These are phyloP conservation scores for Chrysaora quinquecirrha DNA, from an alignment of 30 jellyfish, hydroid and myxozoan genomes.

Conservation along the genomic window DNA sequence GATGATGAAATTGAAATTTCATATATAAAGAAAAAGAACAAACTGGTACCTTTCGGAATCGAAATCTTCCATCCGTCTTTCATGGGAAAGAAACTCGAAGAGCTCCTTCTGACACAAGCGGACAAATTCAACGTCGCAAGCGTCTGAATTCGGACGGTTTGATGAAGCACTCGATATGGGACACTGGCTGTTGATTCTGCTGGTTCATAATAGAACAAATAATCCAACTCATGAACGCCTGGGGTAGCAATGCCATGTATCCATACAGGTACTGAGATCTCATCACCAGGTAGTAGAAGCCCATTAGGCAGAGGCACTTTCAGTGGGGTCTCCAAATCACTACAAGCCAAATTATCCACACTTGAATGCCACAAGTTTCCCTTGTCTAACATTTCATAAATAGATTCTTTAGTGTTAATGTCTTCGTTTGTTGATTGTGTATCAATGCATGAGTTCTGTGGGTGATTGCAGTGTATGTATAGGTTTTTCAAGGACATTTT, in stretches of 20 bases:
- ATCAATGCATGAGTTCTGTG: conserved; percentile 67
- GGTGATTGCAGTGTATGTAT: conserved; percentile 73
- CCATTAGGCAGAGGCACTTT: conserved; percentile 72
- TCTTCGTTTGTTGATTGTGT: conserved; percentile 26
- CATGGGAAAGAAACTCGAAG: conserved; percentile 17
- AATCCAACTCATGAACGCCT: conserved; percentile 93
- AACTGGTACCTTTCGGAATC: conserved; percentile 10
- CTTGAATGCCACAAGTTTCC: conserved; percentile 34
- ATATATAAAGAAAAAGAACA: neutral
- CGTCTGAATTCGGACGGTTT: conserved; percentile 86
- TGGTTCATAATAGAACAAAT: conserved; percentile 89
- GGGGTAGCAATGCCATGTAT: conserved; percentile 75
- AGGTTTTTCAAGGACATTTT: conserved; percentile 63
- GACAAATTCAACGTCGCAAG: conserved; percentile 73
- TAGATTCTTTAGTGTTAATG: conserved; percentile 38
- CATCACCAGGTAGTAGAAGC: conserved; percentile 73
- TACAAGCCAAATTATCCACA: conserved; percentile 17
- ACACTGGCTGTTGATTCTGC: conserved; percentile 30
- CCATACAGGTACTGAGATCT: conserved; percentile 64
- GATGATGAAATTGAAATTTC: too few relatives aligned
- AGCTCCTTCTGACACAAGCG: conserved; percentile 40
- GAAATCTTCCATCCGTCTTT: neutral
- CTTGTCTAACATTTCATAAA: conserved; percentile 41
- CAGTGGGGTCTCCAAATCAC: conserved; percentile 4
- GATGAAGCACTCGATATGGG: conserved; percentile 84